A percentile compares a stretch with the other conserved stretches of the same genome.
phyloP scores from a whole-genome alignment of 2,113 vertebrate species.

The Amblyopsis rosae region DNA sequence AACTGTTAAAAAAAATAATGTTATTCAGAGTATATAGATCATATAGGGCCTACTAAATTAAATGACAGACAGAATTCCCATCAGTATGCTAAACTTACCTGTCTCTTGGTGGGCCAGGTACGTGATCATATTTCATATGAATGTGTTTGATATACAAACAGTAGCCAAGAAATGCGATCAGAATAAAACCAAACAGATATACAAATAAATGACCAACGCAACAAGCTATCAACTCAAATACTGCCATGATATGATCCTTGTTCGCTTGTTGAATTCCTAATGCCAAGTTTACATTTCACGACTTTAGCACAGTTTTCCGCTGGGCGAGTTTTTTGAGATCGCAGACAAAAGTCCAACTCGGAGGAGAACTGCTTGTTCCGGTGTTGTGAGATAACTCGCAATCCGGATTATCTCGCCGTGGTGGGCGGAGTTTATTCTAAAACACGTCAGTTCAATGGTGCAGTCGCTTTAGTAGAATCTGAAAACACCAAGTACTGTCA shows the following conservation, averaged over 20 bases:
- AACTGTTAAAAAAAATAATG: constrained; percentile 38
- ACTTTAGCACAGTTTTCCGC: too few species aligned
- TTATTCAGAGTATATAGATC: neutral
- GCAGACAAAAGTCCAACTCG: too few species aligned
- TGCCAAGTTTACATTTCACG: too few species aligned
- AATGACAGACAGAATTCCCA: neutral
- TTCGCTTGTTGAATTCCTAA: neutral
- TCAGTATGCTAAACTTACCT: constrained; percentile 58
- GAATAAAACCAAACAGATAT: constrained; percentile 19
- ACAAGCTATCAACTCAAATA: neutral
- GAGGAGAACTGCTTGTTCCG: too few species aligned
- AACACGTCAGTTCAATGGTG: too few species aligned
- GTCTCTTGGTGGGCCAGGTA: constrained; percentile 78
- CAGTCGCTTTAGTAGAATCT: too few species aligned
- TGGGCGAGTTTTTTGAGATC: too few species aligned
- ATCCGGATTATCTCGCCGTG: too few species aligned
- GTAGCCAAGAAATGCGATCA: constrained; percentile 34
- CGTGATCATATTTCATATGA: constrained; percentile 78
- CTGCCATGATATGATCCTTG: constrained; percentile 13
- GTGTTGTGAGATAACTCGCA: too few species aligned
- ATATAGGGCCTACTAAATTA: neutral
- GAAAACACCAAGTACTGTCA: too few species aligned
- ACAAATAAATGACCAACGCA: constrained; percentile 32
- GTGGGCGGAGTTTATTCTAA: too few species aligned
- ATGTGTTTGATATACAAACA: constrained; percentile 73